Percentiles rank a stretch among this genome's conserved stretches.
phyloP scores from a whole-genome alignment of 1,140 invertebrate species.

The Aphis craccivora region DNA sequence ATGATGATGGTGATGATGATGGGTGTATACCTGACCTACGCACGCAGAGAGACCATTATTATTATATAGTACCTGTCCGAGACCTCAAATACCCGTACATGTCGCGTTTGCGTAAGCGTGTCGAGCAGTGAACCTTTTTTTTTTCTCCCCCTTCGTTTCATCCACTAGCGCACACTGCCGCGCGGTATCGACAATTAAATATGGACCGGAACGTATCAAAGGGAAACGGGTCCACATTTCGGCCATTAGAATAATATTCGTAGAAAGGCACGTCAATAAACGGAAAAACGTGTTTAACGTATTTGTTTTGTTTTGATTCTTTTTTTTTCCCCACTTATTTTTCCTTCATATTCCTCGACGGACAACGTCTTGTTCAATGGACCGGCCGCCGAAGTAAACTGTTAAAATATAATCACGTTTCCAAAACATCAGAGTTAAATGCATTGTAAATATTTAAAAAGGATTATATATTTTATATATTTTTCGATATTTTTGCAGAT shows the following conservation, averaged over 20 bases:
- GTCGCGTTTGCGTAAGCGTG: constrained; percentile 57
- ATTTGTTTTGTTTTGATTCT: constrained; percentile 44
- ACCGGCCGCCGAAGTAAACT: neutral
- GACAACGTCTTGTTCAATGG: neutral
- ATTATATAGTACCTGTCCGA: constrained; percentile 16
- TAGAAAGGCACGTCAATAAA: constrained; percentile 51
- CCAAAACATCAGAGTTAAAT: neutral
- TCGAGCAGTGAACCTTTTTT: constrained; percentile 46
- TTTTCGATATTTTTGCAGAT: neutral
- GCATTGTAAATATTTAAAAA: constrained; percentile 39
- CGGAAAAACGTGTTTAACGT: constrained; percentile 45
- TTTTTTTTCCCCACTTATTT: neutral
- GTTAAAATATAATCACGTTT: constrained; percentile 22
- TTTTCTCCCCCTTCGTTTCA: neutral
- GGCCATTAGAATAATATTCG: constrained; percentile 57
- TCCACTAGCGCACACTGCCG: neutral
- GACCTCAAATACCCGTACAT: neutral
- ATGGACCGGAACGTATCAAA: constrained; percentile 53
- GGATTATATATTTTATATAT: constrained; percentile 14
- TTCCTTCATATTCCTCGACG: neutral
- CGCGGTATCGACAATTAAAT: constrained; percentile 45
- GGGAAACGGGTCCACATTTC: constrained; percentile 36
- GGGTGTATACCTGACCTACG: neutral
- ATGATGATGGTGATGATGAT: no score
- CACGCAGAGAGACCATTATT: constrained; percentile 8